A percentile compares a stretch with the other conserved stretches of the same genome.
Evolutionary conservation across 2,113 vertebrate genomes (phyloP).

Genomic region (Tyrannus savana): DNA sequence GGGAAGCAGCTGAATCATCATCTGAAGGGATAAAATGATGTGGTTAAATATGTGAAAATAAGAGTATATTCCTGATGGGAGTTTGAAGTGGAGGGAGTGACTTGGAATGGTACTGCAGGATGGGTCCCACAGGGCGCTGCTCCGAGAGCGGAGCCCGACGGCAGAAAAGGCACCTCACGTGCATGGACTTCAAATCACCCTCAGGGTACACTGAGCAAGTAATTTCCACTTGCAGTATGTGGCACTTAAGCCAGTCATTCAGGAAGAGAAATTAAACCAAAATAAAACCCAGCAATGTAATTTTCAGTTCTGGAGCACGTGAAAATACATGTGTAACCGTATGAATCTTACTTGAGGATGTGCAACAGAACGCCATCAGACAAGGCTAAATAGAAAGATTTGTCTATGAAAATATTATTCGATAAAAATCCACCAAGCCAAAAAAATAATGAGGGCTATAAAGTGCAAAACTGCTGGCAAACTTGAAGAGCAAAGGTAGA

Average conservation of each 20-base stretch:
- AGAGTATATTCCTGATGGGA: background rate
- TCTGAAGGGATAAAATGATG: background rate
- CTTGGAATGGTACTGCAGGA: background rate
- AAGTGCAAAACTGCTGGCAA: conserved; percentile 4
- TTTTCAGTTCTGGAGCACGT: background rate
- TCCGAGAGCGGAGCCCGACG: background rate
- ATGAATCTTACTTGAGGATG: background rate
- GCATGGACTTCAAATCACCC: background rate
- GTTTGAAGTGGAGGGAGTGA: background rate
- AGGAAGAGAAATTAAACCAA: background rate
- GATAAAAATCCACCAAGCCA: background rate
- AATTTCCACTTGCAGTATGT: accelerated
- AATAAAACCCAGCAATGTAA: background rate
- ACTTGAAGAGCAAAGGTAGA: background rate
- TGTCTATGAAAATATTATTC: background rate
- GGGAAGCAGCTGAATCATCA: conserved; percentile 7
- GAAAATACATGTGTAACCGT: accelerated
- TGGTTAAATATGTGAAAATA: background rate
- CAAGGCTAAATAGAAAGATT: background rate
- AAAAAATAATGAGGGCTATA: background rate
- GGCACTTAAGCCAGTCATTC: background rate
- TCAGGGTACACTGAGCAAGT: background rate
- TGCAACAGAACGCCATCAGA: background rate
- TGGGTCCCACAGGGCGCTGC: background rate
- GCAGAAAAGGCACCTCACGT: background rate